Evolutionary conservation across 2,797 vertebrate species (phyloP).

Genomic region (Erethizon dorsatum): DNA sequence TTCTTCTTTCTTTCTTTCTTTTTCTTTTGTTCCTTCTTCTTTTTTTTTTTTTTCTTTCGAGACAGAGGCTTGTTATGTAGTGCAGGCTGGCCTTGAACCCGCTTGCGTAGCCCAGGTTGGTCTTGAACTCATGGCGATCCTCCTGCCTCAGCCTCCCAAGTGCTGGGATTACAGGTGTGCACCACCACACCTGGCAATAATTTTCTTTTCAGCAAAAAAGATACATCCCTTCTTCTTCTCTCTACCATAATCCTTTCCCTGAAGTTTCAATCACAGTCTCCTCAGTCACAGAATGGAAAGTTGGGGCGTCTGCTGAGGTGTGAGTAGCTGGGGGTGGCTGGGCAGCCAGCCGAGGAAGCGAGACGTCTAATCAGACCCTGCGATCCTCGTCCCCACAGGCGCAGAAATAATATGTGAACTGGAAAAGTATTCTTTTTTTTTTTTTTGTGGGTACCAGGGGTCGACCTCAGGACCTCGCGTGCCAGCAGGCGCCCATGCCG

Average conservation of each 20-base stretch:
- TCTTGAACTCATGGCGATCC: neutral
- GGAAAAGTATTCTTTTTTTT: neutral
- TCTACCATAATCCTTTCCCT: neutral
- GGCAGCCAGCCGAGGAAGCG: neutral
- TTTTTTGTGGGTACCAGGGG: too few relatives aligned
- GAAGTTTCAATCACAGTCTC: neutral
- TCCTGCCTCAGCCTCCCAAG: neutral
- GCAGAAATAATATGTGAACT: neutral
- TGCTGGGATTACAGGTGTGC: neutral
- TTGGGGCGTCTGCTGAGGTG: neutral
- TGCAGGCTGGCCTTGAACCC: neutral
- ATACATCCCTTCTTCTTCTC: neutral
- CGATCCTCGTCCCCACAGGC: neutral
- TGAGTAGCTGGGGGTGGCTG: neutral
- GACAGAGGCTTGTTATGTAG: neutral
- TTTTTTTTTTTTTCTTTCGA: neutral
- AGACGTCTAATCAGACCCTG: neutral
- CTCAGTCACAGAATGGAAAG: neutral
- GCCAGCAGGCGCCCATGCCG: too few relatives aligned
- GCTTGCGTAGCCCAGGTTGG: neutral
- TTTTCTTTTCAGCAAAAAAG: slow-evolving; percentile 23
- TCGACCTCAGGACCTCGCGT: too few relatives aligned
- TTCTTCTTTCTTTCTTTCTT: neutral
- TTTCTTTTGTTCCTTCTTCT: too few relatives aligned
- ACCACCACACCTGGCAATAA: neutral